phyloP scores from a whole-genome alignment of 37 sponge, comb jelly and placozoan species.

The Axinella damicornis region DNA sequence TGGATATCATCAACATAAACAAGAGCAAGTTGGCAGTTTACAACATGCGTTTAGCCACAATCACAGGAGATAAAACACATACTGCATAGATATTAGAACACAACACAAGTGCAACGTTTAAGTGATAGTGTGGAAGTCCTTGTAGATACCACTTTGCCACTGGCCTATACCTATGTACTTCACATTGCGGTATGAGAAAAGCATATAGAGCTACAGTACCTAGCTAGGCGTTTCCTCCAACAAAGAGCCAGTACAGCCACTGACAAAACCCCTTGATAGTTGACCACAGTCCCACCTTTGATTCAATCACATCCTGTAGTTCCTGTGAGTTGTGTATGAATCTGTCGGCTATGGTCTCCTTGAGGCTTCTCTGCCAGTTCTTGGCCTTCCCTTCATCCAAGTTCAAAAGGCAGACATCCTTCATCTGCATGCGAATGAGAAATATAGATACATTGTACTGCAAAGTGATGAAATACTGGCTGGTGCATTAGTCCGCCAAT shows the following conservation, averaged over 20 bases:
- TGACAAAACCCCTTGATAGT: constrained; percentile 77
- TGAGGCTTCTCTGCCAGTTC: constrained; percentile 58
- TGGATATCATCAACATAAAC: no score
- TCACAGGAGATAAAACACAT: no score
- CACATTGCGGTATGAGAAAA: no score
- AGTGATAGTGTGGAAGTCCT: no score
- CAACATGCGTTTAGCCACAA: no score
- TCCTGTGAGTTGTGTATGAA: constrained; percentile 54
- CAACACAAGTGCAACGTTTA: no score
- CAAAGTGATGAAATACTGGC: background rate
- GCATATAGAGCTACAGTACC: no score
- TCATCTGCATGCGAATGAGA: constrained; percentile 61
- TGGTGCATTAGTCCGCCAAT: no score
- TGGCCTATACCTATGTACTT: no score
- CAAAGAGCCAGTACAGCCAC: constrained; percentile 65
- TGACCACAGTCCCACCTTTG: constrained; percentile 74
- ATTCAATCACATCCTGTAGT: constrained; percentile 53
- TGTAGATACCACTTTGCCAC: no score
- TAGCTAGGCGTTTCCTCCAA: background rate
- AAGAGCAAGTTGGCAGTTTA: no score
- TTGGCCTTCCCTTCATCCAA: constrained; percentile 83
- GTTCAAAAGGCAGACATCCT: constrained; percentile 73
- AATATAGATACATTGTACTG: background rate
- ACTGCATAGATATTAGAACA: no score
- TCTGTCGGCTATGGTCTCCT: constrained; percentile 60